phyloP scores from a whole-genome alignment of 2,113 vertebrate species.

The Eubucco bourcierii region DNA sequence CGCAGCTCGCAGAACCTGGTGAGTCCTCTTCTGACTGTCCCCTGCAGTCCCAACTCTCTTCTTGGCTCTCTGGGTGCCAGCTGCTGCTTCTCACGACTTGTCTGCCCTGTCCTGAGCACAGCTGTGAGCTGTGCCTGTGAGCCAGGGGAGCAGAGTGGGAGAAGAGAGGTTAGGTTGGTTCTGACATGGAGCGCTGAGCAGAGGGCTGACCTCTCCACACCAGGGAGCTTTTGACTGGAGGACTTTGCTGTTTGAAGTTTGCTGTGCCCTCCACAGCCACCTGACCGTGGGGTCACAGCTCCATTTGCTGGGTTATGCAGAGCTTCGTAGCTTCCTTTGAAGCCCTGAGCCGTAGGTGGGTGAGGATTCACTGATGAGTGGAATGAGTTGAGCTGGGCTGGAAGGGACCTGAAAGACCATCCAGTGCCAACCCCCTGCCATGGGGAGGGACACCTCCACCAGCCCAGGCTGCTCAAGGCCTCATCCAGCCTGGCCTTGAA shows the following conservation, averaged over 20 bases:
- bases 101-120: neutral
- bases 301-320: neutral
- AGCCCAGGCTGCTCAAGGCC: too few relatives aligned
- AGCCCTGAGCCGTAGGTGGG: neutral
- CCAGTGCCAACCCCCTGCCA: too few relatives aligned
- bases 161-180: neutral
- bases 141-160: neutral
- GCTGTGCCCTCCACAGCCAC: neutral
- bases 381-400: too few relatives aligned
- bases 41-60: neutral
- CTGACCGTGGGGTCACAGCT: neutral
- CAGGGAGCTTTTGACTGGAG: slow-evolving; percentile 24
- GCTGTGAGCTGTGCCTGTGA: neutral
- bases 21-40: neutral
- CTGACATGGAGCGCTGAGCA: slow-evolving; percentile 18
- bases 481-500: too few relatives aligned
- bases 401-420: too few relatives aligned
- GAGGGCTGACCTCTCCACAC: slow-evolving; percentile 41
- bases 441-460: too few relatives aligned
- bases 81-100: neutral
- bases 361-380: neutral
- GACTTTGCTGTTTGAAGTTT: slow-evolving; percentile 20
- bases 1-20: neutral
- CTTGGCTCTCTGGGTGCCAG: neutral
- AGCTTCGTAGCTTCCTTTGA: slow-evolving; percentile 1